A percentile compares a stretch with the other conserved stretches of the same genome.
phyloP scores from a whole-genome alignment of 2,113 vertebrate species.

The Phaetusa simplex region DNA sequence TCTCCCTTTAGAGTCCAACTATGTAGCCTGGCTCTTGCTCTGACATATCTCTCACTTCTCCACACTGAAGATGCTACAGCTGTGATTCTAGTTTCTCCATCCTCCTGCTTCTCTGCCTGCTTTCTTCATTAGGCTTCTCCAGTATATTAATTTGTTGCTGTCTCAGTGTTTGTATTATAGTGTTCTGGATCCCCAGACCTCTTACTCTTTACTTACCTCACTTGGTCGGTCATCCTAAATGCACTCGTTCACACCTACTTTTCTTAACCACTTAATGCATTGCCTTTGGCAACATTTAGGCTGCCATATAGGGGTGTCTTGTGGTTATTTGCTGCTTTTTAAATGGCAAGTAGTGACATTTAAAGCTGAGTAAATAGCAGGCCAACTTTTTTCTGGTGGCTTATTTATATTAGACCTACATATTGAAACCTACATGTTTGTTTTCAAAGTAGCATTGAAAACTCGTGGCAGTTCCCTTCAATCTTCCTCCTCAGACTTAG shows the following conservation, averaged over 20 bases:
- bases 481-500: background rate
- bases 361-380: background rate
- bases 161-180: background rate
- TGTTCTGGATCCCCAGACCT: background rate
- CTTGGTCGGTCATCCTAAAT: background rate
- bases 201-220: background rate
- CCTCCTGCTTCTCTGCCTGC: background rate
- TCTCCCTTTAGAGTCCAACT: background rate
- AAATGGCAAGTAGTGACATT: background rate
- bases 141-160: background rate
- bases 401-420: background rate
- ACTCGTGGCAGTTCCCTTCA: background rate
- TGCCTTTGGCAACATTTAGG: background rate
- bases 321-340: background rate
- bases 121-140: background rate
- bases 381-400: background rate
- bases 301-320: background rate
- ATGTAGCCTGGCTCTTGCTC: background rate
- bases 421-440: background rate
- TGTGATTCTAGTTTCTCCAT: background rate
- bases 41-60: background rate
- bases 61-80: background rate
- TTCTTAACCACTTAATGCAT: background rate
- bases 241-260: background rate
- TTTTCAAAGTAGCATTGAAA: background rate